Base-by-base conservation (phyloP, 1,140 invertebrate genomes). In the Vanessa tameamea region DNA sequence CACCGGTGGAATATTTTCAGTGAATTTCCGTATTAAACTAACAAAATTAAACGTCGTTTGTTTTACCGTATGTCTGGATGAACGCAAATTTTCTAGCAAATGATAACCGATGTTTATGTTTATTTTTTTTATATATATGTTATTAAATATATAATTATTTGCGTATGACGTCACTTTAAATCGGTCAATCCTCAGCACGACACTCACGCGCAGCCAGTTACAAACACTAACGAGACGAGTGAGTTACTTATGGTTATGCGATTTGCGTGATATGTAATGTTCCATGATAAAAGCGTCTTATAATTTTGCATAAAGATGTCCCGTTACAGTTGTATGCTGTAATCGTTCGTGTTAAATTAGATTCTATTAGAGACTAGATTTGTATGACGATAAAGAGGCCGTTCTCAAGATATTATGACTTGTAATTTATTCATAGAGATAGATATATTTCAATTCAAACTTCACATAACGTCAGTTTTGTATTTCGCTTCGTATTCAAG, bases 261-360 rank as follows among this genome's bases (percentile, higher is more conserved):
- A 73, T 65, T 57, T 69, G 70, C 67, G 78, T 85, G 77, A 82
- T 81, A 83, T 84, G 77, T 78, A 83, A 82, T 69, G 43, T 59
- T 57, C 50, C 37, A 14, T 55, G 68, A 69, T 69, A 69, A 69
- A 69, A 69, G 43, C 68, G 31, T 69, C 57, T 14, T 63, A 47
- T 69, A 69, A 69, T 69, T 59, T 57, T 68, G 66, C 53, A 68
- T 68, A 69, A 63, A 69, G 47, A 37, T 57, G 43, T 68, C 66
- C 53, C 66, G 66, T 68, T 61, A 61, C 57, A 14, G 31, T 61
- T 55, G 66, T 68, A 47, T 7, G 11, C 51, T 47, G 16, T 67
- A 43, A 68, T 57, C 31, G 48, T 43, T 61, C 64, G 64, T 66
- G 64, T 50, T 66, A 66, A 66, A 53, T 66, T 47, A 9, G 64